Conservation (phyloP, 2,888 invertebrate genomes). For the Deilephila elpenor region DNA sequence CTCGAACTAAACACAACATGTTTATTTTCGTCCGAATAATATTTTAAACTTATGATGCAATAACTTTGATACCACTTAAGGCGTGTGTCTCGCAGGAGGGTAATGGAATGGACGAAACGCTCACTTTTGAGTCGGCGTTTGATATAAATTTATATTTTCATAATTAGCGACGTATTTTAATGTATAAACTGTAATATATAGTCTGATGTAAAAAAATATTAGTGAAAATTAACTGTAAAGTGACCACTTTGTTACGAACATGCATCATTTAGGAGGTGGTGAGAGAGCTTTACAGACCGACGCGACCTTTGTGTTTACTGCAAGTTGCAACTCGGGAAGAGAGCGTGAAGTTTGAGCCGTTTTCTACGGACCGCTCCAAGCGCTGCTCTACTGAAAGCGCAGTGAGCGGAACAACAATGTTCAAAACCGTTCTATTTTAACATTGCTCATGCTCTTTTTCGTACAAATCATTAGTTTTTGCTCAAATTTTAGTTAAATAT, state of each 20-base stretch:
- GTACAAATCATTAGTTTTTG: conserved; percentile 13
- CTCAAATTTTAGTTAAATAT: conserved; percentile 5
- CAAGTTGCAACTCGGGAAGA: not conserved
- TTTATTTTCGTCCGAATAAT: not conserved
- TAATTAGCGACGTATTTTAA: not conserved
- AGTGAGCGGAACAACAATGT: not conserved
- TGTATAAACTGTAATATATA: conserved; percentile 4
- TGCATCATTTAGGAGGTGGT: not conserved
- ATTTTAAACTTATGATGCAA: no score
- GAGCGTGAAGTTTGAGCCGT: not conserved
- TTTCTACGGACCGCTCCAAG: not conserved
- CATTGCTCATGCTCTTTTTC: conserved; percentile 11
- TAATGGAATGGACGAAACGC: not conserved
- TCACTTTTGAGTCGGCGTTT: not conserved
- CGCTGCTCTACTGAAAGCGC: not conserved
- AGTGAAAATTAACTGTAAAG: conserved; percentile 7
- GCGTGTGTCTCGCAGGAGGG: no score
- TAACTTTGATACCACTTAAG: no score
- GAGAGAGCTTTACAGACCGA: not conserved
- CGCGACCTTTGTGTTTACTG: not conserved
- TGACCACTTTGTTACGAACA: conserved; percentile 20
- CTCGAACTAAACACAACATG: not conserved
- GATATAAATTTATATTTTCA: conserved; percentile 11
- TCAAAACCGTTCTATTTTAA: not conserved
- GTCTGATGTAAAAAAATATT: not conserved